Base-by-base conservation (phyloP, 2,797 vertebrate species). In the Pelobates cultripes region DNA sequence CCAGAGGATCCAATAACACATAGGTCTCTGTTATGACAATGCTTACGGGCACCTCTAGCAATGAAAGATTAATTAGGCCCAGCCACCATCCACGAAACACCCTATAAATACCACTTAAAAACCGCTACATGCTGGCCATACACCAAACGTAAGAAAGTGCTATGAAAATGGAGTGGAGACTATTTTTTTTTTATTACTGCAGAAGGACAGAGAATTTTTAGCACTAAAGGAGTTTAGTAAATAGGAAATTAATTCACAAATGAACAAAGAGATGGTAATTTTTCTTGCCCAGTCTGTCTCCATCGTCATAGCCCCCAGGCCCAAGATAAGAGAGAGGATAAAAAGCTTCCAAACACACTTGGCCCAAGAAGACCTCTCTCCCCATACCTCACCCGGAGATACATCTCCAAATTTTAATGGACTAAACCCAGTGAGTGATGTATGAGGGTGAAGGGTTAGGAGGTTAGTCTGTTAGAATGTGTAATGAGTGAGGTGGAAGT, bases 381-480 rank as follows among this genome's bases (percentile, higher is more conserved):
- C 67, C 60, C 43, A 17, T 60, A 43, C 64, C 43, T 76, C 61
- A 76, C 64, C 43, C 42, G 1, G 47, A 6, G 3, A 47, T 67
- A 68, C 55, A 55, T 55, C 67, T 44, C 67, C 64, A 61, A 64
- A 64, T n/a, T 61, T 4, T 66, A 9, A 76, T 80, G 42, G 70
- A 60, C 45, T 70, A 79, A 79, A 64, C 67, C 77, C 75, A 55
- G 71, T 44, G 69, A 69, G 42, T 73, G 51, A 78, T 60, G 17
- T 40, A 79, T 84, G 73, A 77, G 61, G 47, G 43, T 72, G 73
- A 79, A 9, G 28, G 14, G n/a, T 61, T 61, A 13, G 3, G 42
- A 43, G 13, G 55, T 80, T 84, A 83, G 81, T 79, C 66, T 61
- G 82, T 84, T 84, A 80, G 73, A 77, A 17, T 60, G 71, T 51